Conservation (phyloP, 2,888 invertebrate species). For the Cantharis rufa region DNA sequence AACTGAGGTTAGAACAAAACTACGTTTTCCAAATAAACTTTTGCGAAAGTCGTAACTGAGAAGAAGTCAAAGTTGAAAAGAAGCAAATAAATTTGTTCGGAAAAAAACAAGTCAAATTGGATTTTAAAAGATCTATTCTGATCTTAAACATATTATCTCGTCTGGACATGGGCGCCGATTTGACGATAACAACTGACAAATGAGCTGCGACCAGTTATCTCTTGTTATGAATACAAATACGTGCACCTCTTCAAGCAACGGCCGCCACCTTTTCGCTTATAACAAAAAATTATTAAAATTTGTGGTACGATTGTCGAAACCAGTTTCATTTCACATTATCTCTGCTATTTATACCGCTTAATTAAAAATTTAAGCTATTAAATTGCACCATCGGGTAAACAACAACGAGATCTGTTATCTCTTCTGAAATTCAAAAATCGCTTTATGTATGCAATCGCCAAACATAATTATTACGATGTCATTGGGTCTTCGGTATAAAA, state of each 20-base stretch:
- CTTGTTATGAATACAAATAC: constrained; percentile 55
- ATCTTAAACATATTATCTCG: constrained; percentile 16
- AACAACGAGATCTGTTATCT: neutral
- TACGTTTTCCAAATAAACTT: too few species aligned
- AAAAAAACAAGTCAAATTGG: neutral
- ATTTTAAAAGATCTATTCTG: neutral
- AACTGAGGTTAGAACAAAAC: too few species aligned
- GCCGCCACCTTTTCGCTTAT: neutral
- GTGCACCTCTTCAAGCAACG: neutral
- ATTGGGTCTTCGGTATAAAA: neutral
- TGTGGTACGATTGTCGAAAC: neutral
- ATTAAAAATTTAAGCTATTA: neutral
- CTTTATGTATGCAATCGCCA: neutral
- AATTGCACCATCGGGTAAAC: neutral
- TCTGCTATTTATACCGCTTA: neutral
- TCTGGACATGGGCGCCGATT: constrained; percentile 41
- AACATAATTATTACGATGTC: neutral
- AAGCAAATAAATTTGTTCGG: neutral
- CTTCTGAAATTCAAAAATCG: neutral
- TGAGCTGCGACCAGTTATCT: constrained; percentile 52
- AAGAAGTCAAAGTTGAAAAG: neutral
- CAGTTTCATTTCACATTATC: constrained; percentile 5
- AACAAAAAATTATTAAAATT: neutral
- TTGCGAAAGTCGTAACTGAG: neutral
- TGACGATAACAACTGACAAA: constrained; percentile 51